Base-by-base conservation (phyloP, 2,797 vertebrate genomes). In the Aulostomus chinensis region DNA sequence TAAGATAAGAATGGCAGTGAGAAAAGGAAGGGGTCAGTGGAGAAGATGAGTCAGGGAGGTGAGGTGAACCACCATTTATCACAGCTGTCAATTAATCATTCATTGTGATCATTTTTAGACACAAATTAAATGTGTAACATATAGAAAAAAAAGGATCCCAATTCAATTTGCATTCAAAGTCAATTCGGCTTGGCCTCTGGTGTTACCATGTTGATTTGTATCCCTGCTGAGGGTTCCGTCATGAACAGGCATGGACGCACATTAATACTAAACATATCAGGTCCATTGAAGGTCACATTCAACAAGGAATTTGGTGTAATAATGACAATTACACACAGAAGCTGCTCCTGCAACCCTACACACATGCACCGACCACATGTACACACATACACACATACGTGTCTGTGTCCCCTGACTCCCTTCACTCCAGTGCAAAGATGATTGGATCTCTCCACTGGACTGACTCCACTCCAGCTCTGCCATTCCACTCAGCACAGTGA, bases 381-480 rank as follows among this genome's bases (percentile, higher is more conserved):
- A 37, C 45, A 17, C 38, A 45, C 33, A 35, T 7, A 31, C 42
- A 53, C 53, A 38, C 12, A 47, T 45, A 16, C 38, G 33, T 31
- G 30, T 28, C 61, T 26, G 55, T 48, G 58, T 78, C 72, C 71
- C 86, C 34, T 10, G 75, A 70, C 84, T 78, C 71, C 66, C 56
- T 64, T 82, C 47, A 80, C 78, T 84, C 63, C 72, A 68, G 57
- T 73, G 66, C 68, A 55, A 72, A 61, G 67, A 78, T 87, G 83
- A 88, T 84, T 86, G 81, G 84, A 77, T 83, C 76, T 81, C 77
- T 85, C 85, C 81, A 80, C 79, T 76, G 74, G 80, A 82, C 86
- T 77, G 76, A 80, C 67, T 84, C 76, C 68, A 81, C 76, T 84
- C 68, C 70, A 64, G 74, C 73, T 68, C 76, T 71, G 72, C 82